These are phyloP conservation scores for Scaptomyza cyrtandrae DNA, from an alignment of 2,888 invertebrate genomes.

Conservation along the genomic window DNA sequence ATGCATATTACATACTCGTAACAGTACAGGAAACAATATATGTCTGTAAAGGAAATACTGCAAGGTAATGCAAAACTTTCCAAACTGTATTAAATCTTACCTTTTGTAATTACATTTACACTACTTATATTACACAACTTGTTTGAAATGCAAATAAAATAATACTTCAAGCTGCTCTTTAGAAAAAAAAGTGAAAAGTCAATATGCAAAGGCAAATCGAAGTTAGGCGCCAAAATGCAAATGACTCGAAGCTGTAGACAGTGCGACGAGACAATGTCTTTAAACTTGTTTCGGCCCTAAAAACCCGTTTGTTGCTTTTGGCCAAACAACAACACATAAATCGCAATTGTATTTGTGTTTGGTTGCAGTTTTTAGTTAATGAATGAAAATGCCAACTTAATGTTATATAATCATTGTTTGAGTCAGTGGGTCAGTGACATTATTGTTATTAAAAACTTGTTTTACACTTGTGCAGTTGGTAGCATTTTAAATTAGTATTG, in stretches of 20 bases:
- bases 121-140: slow-evolving; percentile 4
- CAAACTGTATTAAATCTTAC: neutral
- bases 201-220: slow-evolving; percentile 4
- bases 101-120: slow-evolving; percentile 9
- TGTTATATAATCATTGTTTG: slow-evolving; percentile 62
- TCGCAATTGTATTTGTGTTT: slow-evolving; percentile 27
- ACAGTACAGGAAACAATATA: neutral
- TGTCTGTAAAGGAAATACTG: neutral
- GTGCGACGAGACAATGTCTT: slow-evolving; percentile 42
- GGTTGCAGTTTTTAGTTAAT: slow-evolving; percentile 49
- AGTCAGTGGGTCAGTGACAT: slow-evolving; percentile 79
- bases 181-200: slow-evolving; percentile 18
- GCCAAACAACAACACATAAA: slow-evolving; percentile 3
- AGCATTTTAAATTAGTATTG: slow-evolving; percentile 45
- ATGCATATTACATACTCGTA: neutral
- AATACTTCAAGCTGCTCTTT: neutral
- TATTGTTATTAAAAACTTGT: slow-evolving; percentile 34
- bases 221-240: slow-evolving; percentile 27
- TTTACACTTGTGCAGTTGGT: slow-evolving; percentile 7
- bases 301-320: slow-evolving; percentile 19
- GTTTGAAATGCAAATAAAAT: slow-evolving; percentile 11
- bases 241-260: slow-evolving; percentile 24
- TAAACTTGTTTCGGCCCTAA: slow-evolving; percentile 65
- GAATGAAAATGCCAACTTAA: slow-evolving; percentile 52
- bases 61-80: slow-evolving; percentile 2